Conservation (phyloP, 1,140 invertebrate species). For the Phymastichus coffea region DNA sequence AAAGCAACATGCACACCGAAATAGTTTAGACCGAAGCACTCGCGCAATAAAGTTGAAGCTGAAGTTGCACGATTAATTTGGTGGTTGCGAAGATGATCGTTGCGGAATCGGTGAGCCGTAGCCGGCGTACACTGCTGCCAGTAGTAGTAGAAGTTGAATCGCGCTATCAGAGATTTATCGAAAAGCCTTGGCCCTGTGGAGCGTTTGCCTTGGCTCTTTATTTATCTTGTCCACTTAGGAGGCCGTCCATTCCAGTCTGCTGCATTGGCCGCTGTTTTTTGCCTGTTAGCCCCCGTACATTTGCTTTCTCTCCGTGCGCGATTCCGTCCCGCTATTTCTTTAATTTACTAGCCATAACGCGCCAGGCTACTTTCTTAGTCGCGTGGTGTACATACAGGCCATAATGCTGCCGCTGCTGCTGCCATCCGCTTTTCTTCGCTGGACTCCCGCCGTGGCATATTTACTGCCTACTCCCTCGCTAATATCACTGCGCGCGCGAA, state of each 20-base stretch:
- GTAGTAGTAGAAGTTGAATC: too few species aligned
- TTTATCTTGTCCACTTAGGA: not conserved
- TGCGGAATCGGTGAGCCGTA: constrained; percentile 32
- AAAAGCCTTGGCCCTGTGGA: constrained; percentile 30
- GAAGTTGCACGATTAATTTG: too few species aligned
- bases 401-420: too few species aligned
- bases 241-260: not conserved
- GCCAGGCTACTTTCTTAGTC: not conserved
- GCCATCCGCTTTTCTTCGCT: not conserved
- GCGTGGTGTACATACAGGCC: too few species aligned
- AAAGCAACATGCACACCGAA: too few species aligned
- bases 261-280: too few species aligned
- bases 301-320: too few species aligned
- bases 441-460: not conserved
- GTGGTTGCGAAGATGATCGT: constrained; percentile 31
- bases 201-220: not conserved
- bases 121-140: constrained; percentile 29
- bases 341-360: constrained; percentile 5
- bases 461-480: too few species aligned
- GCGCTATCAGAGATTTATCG: constrained; percentile 42
- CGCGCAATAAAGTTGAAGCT: too few species aligned
- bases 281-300: too few species aligned
- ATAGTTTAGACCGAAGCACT: constrained; percentile 29
- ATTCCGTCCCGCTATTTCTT: constrained; percentile 1
- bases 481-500: too few species aligned